phyloP scores from a whole-genome alignment of 2,113 vertebrate genomes.

The Pipra filicauda region DNA sequence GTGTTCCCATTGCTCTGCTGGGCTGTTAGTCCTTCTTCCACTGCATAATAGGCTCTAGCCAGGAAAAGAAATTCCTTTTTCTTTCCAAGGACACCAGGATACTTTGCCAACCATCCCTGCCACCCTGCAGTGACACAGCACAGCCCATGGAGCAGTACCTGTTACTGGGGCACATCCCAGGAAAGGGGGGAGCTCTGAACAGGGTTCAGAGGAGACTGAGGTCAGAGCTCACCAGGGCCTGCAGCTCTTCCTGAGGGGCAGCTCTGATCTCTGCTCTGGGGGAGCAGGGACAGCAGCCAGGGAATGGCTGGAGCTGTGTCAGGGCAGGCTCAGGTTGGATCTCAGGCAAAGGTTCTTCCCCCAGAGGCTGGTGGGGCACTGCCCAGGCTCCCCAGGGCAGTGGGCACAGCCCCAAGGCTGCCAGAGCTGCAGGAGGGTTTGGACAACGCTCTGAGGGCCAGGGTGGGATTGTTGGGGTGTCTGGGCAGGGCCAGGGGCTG shows the following conservation, averaged over 20 bases:
- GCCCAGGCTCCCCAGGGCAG: not conserved
- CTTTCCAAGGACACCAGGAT: not conserved
- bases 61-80: not conserved
- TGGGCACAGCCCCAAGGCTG: not conserved
- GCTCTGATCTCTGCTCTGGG: not conserved
- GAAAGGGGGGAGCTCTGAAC: not conserved
- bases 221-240: not conserved
- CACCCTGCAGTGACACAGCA: not conserved
- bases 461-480: not conserved
- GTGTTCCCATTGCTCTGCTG: not conserved
- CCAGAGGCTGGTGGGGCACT: not conserved
- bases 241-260: not conserved
- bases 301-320: not conserved
- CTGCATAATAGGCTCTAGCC: not conserved
- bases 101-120: not conserved
- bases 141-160: rapidly evolving
- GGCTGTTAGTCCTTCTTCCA: not conserved
- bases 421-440: not conserved
- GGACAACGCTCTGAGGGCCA: not conserved
- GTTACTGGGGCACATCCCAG: not conserved
- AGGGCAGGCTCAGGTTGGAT: not conserved
- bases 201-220: too few relatives aligned
- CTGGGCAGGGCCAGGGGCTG: not conserved
- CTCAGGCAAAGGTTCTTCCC: not conserved
- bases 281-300: not conserved